Conservation (phyloP, 1,140 invertebrate species). For the Microplitis mediator region DNA sequence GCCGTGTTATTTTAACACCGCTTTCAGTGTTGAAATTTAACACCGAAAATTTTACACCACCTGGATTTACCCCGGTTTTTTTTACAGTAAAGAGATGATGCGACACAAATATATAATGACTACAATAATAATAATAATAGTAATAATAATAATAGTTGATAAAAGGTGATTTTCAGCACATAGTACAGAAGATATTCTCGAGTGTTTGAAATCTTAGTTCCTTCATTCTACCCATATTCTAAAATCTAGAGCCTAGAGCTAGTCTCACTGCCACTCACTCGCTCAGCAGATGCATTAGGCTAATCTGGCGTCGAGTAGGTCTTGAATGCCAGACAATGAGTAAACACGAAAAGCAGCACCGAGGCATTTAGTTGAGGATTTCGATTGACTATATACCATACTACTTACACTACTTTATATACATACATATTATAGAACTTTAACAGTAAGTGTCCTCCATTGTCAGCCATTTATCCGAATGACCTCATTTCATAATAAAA, state of each 20-base stretch:
- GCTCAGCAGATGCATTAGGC: slow-evolving; percentile 21
- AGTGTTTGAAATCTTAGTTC: not conserved
- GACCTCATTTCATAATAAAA: not conserved
- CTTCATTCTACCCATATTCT: not conserved
- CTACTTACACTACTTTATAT: not conserved
- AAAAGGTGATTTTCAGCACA: too few species aligned
- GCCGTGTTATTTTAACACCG: too few species aligned
- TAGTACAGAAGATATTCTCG: not conserved
- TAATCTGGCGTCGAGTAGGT: slow-evolving; percentile 16
- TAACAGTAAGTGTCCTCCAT: not conserved
- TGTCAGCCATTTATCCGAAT: not conserved
- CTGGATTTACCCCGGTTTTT: too few species aligned
- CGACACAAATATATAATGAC: too few species aligned
- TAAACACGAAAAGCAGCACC: slow-evolving; percentile 16
- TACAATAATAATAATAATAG: too few species aligned
- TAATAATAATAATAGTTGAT: too few species aligned
- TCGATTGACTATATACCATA: not conserved
- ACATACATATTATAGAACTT: not conserved
- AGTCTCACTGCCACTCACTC: slow-evolving; percentile 1
- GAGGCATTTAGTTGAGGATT: slow-evolving; percentile 6
- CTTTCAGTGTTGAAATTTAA: too few species aligned
- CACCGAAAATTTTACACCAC: too few species aligned
- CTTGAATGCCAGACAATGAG: slow-evolving; percentile 4
- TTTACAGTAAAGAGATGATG: too few species aligned
- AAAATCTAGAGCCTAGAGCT: too few species aligned